phyloP scores from a whole-genome alignment of 2,113 vertebrate species.

The Catharus bicknelli region DNA sequence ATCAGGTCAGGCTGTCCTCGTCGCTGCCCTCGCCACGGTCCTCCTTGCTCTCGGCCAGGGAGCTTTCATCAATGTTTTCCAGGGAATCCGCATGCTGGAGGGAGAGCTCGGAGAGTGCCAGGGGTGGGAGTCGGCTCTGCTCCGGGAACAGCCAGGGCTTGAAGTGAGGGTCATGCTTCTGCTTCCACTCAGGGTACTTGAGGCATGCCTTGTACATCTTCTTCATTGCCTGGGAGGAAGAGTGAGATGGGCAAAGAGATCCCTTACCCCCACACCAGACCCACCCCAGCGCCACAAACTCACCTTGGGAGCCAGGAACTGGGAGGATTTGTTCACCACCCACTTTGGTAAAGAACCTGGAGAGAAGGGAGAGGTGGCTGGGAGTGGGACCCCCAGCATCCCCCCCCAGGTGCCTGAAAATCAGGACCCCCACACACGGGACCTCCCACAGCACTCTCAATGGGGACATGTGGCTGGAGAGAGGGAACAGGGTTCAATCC shows the following conservation, averaged over 20 bases:
- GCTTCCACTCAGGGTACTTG: slow-evolving; percentile 92
- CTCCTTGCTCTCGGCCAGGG: slow-evolving; percentile 80
- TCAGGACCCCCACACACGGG: background rate
- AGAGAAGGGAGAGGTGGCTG: background rate
- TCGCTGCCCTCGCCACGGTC: slow-evolving; percentile 82
- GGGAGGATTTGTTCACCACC: slow-evolving; percentile 95
- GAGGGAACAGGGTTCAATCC: background rate
- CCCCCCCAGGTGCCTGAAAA: background rate
- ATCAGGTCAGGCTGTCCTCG: slow-evolving; percentile 82
- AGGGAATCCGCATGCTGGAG: slow-evolving; percentile 90
- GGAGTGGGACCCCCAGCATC: background rate
- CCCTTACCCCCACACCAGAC: background rate
- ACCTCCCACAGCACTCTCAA: background rate
- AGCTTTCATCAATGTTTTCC: slow-evolving; percentile 94
- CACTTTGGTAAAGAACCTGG: slow-evolving; percentile 95
- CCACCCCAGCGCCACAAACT: background rate
- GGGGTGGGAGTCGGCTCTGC: slow-evolving; percentile 84
- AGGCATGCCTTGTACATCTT: slow-evolving; percentile 90
- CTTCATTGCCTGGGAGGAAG: slow-evolving; percentile 85
- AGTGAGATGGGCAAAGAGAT: background rate
- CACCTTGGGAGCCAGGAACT: slow-evolving; percentile 91
- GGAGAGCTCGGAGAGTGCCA: slow-evolving; percentile 85
- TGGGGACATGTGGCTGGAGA: slow-evolving; percentile 58
- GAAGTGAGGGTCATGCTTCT: slow-evolving; percentile 82
- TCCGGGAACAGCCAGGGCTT: slow-evolving; percentile 94